Evolutionary conservation across 2,888 invertebrate genomes (phyloP), one percentile per base, ranked within the genome.

Genomic region (Volucella inflata): DNA sequence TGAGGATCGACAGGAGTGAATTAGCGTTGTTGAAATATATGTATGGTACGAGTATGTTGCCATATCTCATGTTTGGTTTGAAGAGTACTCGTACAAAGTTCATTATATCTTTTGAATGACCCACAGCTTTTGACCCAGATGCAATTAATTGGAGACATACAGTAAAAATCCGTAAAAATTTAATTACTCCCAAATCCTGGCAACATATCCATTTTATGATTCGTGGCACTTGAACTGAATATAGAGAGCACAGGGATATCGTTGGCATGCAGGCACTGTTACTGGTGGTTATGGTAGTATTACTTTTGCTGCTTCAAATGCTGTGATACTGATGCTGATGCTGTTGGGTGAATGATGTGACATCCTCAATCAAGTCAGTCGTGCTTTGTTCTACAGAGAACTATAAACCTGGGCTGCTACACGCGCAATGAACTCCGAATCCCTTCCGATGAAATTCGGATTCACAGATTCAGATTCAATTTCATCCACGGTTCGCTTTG

Each of bases 141-240:
- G 78, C 83, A 75, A 79, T 79, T 79, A 84, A 84, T 84, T 72
- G 72, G 55, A 57, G 46, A 14, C 65, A 65, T 57, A 71, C 40
- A 42, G 64, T 51, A 38, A 59, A 59, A 59, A 60, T 59, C 9
- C 44, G 51, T 70, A 64, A 75, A 70, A 79, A 74, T 53, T 70
- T 65, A 79, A 84, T 79, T 74, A 84, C 79, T 75, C 65, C 65
- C 44, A 46, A 79, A 75, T 74, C 71, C 71, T 48, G 42, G 74
- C 46, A 68, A 68, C 42, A 51, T 53, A 71, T 44, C 12, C 57
- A 65, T 57, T 57, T 57, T 48, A 50, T 46, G 46, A 65, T 57
- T 40, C 57, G 8, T 53, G 30, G 16, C 42, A 60, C 71, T 67
- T 48, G 55, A 46, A 30, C 21, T 48, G 55, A 46, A 57, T 55